Evolutionary conservation across 2,888 invertebrate species (phyloP), one percentile per base, ranked within the genome.

Genomic region (Dromius quadrimaculatus): DNA sequence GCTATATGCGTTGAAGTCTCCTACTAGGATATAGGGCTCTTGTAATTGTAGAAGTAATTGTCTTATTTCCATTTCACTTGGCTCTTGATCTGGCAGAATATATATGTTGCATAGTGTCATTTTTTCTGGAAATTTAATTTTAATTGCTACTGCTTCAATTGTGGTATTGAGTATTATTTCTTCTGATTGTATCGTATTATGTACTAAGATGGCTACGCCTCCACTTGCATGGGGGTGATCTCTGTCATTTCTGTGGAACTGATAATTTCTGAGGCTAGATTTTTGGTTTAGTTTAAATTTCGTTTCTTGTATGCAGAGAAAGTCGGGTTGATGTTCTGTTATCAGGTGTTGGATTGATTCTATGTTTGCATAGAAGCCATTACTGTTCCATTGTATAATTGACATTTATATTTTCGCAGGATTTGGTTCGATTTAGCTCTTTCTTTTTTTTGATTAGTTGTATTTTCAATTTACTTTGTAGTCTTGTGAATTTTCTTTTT

Each of bases 401-500:
- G 34, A 23, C 34, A 57, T 57, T 28, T 2, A 28, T 23, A 13
- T 32, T 28, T 8, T 23, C 17, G 2, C 2, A 8, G 1, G 34
- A 23, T 19, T 32, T 1, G 3, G 32, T n/a, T 11, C n/a, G 34
- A 15, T 19, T 2, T n/a, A 32, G 6, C 3, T 32, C 28, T 11
- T 38, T 1, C 15, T 15, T 1, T 59, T 32, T 34, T 32, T 32
- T 13, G 2, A n/a, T n/a, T 34, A 34, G 1, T 15, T 34, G 19
- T 38, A 28, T 8, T 9, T 65, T 54, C 1, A 71, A 20, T 28
- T 34, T 23, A 1, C 47, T 71, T 47, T 71, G n/a, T 59, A 73
- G 8, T 50, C 15, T 54, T 2, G 72, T 71, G 23, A 71, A 72
- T 64, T 19, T 63, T 11, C 4, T 32, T 61, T 72, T 72, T 3